Evolutionary conservation across 2,797 vertebrate genomes (phyloP), one percentile per base, ranked within the genome.

Genomic region (Parauchenoglanis punctatus): DNA sequence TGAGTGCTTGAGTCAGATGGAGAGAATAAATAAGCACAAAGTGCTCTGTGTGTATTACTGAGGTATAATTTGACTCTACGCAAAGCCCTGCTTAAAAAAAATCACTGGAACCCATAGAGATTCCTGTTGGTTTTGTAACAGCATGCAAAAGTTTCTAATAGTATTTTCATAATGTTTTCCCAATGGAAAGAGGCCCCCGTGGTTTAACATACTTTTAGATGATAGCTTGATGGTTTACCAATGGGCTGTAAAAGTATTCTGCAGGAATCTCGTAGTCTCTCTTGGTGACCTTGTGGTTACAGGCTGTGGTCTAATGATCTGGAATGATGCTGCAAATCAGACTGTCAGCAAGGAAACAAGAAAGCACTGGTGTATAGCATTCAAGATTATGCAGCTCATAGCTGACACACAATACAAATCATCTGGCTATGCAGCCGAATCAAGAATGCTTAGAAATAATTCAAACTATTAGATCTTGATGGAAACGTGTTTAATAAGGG

Each of bases 251-350:
- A 68, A 83, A 52, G 81, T 83, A 54, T 83, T 28, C 23, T 85
- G 72, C 15, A 63, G 25, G 49, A 59, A 59, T 76, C 40, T 76
- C 25, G 25, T 1, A 65, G 46, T 52, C 46, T 68, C 18, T 83
- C n/a, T 68, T 83, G 81, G 58, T 83, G 63, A 83, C 81, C 81
- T 83, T 83, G 81, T 68, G 81, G 46, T 54, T 83, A 52, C n/a
- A 52, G 4, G 46, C 40, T 67, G 63, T 68, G 63, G 81, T 83
- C 46, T 83, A 83, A 83, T 68, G 63, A 54, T 82, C 70, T 87
- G 31, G 63, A 58, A 44, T 80, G 75, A 78, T 54, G 40, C 63
- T 85, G 82, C 67, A 63, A 46, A 77, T 81, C 81, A 83, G 81
- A 54, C 63, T 83, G 81, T 68, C 63, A 83, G 54, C 67, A 35